phyloP scores from a whole-genome alignment of 2,888 invertebrate species.

The Tridacna crocea region DNA sequence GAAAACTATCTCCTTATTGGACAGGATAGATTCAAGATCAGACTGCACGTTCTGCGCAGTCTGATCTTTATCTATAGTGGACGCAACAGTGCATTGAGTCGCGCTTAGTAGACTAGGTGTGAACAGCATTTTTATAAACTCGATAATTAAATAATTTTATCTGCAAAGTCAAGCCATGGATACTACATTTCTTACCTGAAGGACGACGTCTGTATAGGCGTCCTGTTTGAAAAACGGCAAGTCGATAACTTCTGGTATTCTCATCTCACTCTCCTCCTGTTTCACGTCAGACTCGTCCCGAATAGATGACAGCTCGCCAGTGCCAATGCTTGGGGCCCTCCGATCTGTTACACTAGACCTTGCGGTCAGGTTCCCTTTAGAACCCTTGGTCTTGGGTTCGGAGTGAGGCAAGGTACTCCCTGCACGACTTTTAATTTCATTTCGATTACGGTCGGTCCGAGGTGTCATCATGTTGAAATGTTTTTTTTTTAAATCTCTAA shows the following conservation, averaged over 20 bases:
- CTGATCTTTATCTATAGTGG: no score
- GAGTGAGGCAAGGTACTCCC: constrained; percentile 18
- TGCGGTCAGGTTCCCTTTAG: constrained; percentile 15
- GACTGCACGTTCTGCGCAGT: no score
- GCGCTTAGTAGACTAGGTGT: no score
- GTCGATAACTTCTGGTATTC: constrained; percentile 38
- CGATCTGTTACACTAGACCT: not conserved
- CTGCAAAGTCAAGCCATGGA: not conserved
- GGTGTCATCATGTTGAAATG: constrained; percentile 3
- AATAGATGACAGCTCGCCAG: constrained; percentile 10
- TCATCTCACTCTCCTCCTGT: not conserved
- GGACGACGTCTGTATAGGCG: constrained; percentile 54
- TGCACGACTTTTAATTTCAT: constrained; percentile 5
- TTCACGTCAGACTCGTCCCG: constrained; percentile 4
- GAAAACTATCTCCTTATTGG: no score
- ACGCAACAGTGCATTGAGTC: no score
- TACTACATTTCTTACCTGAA: constrained; percentile 38
- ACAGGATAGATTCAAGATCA: no score
- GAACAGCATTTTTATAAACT: no score
- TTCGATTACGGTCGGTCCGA: not conserved
- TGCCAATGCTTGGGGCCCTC: constrained; percentile 2
- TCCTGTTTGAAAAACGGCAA: constrained; percentile 62
- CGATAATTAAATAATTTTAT: no score
- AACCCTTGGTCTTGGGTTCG: constrained; percentile 33
- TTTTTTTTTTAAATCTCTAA: not conserved